Percentiles rank a stretch among this genome's conserved stretches.
These are phyloP conservation scores for Mormyrops attenuatus DNA, from an alignment of 2,797 vertebrate genomes.

Conservation along the genomic window DNA sequence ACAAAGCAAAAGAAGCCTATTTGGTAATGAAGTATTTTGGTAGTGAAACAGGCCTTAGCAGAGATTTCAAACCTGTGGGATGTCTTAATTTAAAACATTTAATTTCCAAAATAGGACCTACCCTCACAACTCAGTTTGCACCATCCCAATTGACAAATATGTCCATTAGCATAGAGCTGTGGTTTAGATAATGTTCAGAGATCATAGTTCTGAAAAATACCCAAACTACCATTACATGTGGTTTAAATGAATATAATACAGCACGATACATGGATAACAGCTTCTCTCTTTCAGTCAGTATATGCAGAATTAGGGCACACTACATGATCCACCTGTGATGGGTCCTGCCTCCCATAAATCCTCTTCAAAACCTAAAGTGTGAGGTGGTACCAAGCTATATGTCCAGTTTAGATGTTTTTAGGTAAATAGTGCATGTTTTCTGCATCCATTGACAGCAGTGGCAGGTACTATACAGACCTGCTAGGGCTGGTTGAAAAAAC, in stretches of 20 bases:
- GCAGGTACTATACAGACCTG: background rate
- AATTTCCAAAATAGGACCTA: background rate
- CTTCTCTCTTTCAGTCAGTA: background rate
- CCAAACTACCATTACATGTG: background rate
- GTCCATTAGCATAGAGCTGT: background rate
- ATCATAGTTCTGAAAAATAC: background rate
- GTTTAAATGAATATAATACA: background rate
- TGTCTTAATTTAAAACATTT: background rate
- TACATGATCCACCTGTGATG: background rate
- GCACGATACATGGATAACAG: background rate
- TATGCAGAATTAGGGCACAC: background rate
- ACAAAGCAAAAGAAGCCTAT: background rate
- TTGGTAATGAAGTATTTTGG: background rate
- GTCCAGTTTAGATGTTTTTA: background rate
- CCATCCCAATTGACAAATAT: background rate
- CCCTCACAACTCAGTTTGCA: background rate
- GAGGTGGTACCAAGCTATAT: background rate
- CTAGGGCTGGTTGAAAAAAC: background rate
- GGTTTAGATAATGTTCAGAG: background rate
- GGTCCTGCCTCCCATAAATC: background rate
- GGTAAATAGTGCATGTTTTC: background rate
- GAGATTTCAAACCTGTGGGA: background rate
- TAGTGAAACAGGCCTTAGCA: background rate
- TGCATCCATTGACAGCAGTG: background rate
- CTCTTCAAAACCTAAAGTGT: background rate